phyloP scores from a whole-genome alignment of 2,113 vertebrate species.

The Dipodomys stephensi region DNA sequence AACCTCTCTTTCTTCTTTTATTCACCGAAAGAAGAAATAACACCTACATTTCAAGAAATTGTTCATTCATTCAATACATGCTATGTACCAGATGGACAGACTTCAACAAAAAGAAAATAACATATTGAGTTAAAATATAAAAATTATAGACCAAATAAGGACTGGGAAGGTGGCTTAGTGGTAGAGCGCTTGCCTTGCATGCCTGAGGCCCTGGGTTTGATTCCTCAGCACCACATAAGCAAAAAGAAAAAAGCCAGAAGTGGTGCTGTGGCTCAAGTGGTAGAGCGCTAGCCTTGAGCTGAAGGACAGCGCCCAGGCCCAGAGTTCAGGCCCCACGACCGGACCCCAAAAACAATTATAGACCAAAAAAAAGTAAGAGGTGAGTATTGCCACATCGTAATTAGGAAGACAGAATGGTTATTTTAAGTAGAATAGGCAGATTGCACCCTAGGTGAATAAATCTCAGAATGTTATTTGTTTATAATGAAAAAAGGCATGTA shows the following conservation, averaged over 20 bases:
- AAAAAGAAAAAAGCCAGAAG: no score
- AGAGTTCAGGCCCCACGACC: no score
- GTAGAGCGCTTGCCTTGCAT: no score
- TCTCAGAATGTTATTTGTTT: background rate
- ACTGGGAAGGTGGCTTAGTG: no score
- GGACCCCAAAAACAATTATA: no score
- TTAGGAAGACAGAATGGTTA: background rate
- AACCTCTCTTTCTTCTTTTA: background rate
- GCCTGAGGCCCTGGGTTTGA: no score
- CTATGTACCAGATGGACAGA: background rate
- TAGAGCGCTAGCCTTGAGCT: no score
- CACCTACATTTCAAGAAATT: background rate
- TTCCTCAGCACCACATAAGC: no score
- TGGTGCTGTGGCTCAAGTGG: no score
- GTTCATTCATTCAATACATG: background rate
- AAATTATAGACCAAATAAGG: background rate
- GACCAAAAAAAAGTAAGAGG: no score
- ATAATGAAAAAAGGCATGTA: background rate
- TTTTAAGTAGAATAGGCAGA: background rate
- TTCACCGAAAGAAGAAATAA: background rate
- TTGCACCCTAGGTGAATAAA: background rate
- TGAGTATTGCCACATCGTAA: background rate
- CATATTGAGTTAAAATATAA: background rate
- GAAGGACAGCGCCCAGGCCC: no score
- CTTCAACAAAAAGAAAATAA: background rate